Base-by-base conservation (phyloP, 2,888 invertebrate species). In the Gymnoscelis rufifasciata region DNA sequence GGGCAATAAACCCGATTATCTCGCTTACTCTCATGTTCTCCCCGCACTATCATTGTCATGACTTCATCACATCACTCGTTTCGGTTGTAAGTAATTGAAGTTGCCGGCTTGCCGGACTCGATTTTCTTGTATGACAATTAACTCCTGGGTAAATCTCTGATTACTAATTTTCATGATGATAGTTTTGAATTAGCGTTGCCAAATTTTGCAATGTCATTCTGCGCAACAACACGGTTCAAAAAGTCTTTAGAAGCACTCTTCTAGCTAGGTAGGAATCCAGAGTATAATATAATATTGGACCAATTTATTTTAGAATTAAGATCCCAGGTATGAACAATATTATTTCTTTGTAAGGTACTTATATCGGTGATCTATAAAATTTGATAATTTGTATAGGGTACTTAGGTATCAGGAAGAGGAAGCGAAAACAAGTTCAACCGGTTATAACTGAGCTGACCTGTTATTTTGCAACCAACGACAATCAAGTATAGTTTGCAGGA, bases 51-150 rank as follows among this genome's bases (percentile, higher is more conserved):
- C 70, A 73, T 72, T 71, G 71, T 46, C 62, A 53, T 71, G 78
- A 79, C 71, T 72, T 78, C 74, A 71, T 57, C 55, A 41, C 53
- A 57, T 71, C 72, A 68, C 71, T 71, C 68, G 70, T 74, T 75
- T 76, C 63, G 57, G 60, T 56, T 52, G 52, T 55, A 60, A 57
- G 51, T 55, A 58, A 64, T 66, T 62, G 56, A 73, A 74, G 72
- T 66, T 67, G 66, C 68, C 64, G 68, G 45, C 42, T 38, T 28
- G 50, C 42, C 36, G 38, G 42, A 43, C 42, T 38, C 13, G 38
- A 45, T 42, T 35, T 50, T 46, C 44, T 45, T 49, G n/a, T 41
- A 38, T 42, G 39, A 37, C 35, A 44, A 43, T 23, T 31, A 14
- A 40, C 27, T 36, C 36, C 31, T 28, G 41, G 26, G 44, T 35